Percentiles rank a stretch among this genome's conserved stretches.
Conservation (phyloP, 92 coral and sea anemone genomes). For the Epizoanthus fatuus region DNA sequence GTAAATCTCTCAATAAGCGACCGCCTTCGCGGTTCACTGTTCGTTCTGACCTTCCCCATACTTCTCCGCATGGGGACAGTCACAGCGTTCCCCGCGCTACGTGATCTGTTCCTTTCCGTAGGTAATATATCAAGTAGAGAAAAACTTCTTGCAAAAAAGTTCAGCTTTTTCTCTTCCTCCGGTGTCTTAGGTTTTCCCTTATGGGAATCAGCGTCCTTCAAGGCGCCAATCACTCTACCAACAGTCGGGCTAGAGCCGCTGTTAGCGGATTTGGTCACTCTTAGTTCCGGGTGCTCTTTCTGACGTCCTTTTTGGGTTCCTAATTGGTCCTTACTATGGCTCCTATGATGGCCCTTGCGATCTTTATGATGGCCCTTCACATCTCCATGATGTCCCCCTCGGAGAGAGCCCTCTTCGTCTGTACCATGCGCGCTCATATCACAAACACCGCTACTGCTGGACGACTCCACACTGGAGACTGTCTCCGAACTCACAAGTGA, state of each 20-base stretch:
- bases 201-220: constrained; percentile 9
- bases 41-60: constrained; percentile 56
- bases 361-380: constrained; percentile 34
- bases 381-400: constrained; percentile 50
- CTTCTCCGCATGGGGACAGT: constrained; percentile 72
- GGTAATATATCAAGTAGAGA: constrained; percentile 65
- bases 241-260: neutral
- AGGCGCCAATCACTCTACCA: neutral
- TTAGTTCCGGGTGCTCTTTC: constrained; percentile 7
- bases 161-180: constrained; percentile 77
- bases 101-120: constrained; percentile 64
- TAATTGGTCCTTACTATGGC: constrained; percentile 36
- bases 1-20: constrained; percentile 86
- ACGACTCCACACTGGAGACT: constrained; percentile 73
- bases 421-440: constrained; percentile 69
- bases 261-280: constrained; percentile 16
- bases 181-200: constrained; percentile 51
- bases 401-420: constrained; percentile 78
- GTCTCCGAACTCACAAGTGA: constrained; percentile 81
- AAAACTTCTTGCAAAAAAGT: constrained; percentile 71
- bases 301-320: constrained; percentile 34
- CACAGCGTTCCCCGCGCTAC: constrained; percentile 59
- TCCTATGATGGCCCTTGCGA: constrained; percentile 40
- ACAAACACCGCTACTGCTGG: constrained; percentile 84
- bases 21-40: constrained; percentile 70